Conservation (phyloP, 2,797 vertebrate species). For the Glyptemys insculpta region DNA sequence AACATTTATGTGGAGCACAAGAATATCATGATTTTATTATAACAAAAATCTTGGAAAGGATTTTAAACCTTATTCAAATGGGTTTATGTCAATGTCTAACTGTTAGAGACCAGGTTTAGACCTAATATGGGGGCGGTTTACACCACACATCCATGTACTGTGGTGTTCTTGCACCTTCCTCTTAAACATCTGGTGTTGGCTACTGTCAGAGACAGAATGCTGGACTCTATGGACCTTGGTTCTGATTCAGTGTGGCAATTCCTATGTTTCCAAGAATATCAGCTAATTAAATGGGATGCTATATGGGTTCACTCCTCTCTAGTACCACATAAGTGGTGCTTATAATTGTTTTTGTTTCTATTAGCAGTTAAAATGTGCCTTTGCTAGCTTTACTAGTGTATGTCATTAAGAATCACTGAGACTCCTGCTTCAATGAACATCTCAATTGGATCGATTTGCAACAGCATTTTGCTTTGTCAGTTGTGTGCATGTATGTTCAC, state of each 20-base stretch:
- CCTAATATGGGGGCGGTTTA: fast-evolving
- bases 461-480: slow-evolving; percentile 52
- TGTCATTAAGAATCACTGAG: slow-evolving; percentile 45
- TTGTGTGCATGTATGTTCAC: not conserved
- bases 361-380: not conserved
- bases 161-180: not conserved
- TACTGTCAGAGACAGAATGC: not conserved
- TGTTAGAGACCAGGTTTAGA: not conserved
- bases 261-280: not conserved
- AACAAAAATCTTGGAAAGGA: not conserved
- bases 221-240: not conserved
- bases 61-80: slow-evolving; percentile 4
- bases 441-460: not conserved
- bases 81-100: not conserved
- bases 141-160: fast-evolving
- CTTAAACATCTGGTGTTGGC: not conserved
- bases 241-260: not conserved
- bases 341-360: not conserved
- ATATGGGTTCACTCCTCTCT: not conserved
- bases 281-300: not conserved
- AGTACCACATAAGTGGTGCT: not conserved
- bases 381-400: slow-evolving; percentile 16
- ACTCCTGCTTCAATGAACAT: slow-evolving; percentile 53
- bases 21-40: not conserved
- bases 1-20: not conserved